A percentile compares a stretch with the other conserved stretches of the same genome.
Conservation (phyloP, 30 jellyfish, hydroid and myxozoan species). For the Aurelia sp. region DNA sequence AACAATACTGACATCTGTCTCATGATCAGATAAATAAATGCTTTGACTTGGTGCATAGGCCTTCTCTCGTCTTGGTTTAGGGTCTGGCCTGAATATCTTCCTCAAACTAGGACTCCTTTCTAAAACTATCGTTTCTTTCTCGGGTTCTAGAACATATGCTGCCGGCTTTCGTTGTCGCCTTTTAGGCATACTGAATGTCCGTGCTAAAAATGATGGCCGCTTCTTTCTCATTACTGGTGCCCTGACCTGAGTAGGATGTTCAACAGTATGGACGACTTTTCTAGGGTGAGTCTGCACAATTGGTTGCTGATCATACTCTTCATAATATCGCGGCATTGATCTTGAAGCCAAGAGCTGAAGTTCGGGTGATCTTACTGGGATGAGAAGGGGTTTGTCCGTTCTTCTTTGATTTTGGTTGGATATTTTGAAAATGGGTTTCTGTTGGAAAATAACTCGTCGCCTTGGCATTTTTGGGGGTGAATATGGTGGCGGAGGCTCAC, state of each 20-base stretch:
- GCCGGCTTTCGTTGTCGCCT: conserved; percentile 12
- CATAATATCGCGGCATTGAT: background rate
- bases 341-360: background rate
- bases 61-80: background rate
- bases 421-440: background rate
- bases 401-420: too few species aligned
- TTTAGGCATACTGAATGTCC: conserved; percentile 12
- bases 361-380: background rate
- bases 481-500: conserved; percentile 69
- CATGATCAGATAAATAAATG: conserved; percentile 19
- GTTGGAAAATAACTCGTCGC: background rate
- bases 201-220: background rate
- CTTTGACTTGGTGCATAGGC: conserved; percentile 11
- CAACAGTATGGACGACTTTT: background rate
- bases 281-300: conserved; percentile 10
- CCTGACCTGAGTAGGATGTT: background rate
- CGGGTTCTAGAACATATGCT: background rate
- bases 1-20: conserved; percentile 8
- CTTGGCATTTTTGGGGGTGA: conserved; percentile 32
- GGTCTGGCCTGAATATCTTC: background rate
- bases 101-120: background rate
- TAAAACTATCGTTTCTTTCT: background rate
- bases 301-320: background rate
- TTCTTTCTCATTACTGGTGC: background rate
- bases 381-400: background rate